phyloP scores from a whole-genome alignment of 1,140 invertebrate species.

The Eufriesea mexicana region DNA sequence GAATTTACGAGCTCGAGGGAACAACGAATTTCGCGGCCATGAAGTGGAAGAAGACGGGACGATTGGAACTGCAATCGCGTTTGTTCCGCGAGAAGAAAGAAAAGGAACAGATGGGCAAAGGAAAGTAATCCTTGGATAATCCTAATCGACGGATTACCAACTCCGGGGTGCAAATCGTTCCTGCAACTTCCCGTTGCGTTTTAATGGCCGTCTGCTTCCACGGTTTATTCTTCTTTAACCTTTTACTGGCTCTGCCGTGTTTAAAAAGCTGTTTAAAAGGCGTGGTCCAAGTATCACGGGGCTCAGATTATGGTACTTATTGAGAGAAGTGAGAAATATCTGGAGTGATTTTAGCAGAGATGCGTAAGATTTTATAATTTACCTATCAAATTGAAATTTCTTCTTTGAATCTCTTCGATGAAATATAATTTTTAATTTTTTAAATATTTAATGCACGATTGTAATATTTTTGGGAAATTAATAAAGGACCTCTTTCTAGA shows the following conservation, averaged over 20 bases:
- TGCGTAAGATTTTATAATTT: no score
- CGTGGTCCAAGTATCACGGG: no score
- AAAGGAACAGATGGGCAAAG: conserved; percentile 48
- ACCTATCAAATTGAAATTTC: no score
- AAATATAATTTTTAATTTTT: no score
- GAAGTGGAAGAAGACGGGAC: background rate
- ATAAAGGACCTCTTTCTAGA: no score
- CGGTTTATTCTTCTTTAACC: background rate
- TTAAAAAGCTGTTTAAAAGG: no score
- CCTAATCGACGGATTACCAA: conserved; percentile 68
- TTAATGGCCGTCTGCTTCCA: background rate
- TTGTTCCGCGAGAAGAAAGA: conserved; percentile 17
- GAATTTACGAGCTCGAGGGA: conserved; percentile 43
- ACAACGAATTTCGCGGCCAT: conserved; percentile 17
- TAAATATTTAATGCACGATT: no score
- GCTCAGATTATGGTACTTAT: no score
- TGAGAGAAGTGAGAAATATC: no score
- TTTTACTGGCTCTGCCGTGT: background rate
- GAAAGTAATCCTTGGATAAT: conserved; percentile 71
- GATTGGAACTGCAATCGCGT: background rate
- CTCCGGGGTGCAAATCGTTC: conserved; percentile 52
- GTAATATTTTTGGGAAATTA: no score
- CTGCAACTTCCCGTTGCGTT: conserved; percentile 41
- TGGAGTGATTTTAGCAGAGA: no score
- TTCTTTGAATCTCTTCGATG: no score